A percentile compares a stretch with the other conserved stretches of the same genome.
phyloP scores from a whole-genome alignment of 2,888 invertebrate genomes.

The Leptinotarsa peninsularis region DNA sequence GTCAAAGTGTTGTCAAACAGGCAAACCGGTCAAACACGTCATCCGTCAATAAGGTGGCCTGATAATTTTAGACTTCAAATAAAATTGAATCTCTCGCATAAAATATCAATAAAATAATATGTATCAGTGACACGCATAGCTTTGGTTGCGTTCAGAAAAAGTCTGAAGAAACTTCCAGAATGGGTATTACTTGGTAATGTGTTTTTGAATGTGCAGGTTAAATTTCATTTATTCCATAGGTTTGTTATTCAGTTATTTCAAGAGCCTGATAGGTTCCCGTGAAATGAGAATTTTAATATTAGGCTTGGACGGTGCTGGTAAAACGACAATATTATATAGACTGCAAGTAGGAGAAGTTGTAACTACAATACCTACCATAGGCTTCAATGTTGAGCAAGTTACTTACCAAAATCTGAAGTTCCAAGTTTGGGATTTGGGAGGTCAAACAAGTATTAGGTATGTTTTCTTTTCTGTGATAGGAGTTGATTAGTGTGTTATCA shows the following conservation, averaged over 20 bases:
- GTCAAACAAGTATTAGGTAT: slow-evolving; percentile 98
- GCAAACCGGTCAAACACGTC: slow-evolving; percentile 18
- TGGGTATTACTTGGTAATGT: not conserved
- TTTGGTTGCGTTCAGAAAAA: not conserved
- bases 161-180: slow-evolving; percentile 7
- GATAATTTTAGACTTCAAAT: not conserved
- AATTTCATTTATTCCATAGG: slow-evolving; percentile 71
- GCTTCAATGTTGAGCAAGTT: slow-evolving; percentile 99
- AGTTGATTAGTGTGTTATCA: not conserved
- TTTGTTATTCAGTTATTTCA: slow-evolving; percentile 96
- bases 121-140: slow-evolving; percentile 19
- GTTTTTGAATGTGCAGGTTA: slow-evolving; percentile 25
- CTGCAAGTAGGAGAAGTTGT: slow-evolving; percentile 99
- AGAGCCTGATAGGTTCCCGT: slow-evolving; percentile 92
- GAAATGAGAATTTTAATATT: slow-evolving; percentile 98
- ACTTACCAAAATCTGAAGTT: slow-evolving; percentile 99
- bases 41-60: slow-evolving; percentile 11
- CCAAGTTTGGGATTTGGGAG: slow-evolving; percentile 99
- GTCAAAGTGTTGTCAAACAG: not conserved
- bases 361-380: slow-evolving; percentile 98
- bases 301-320: slow-evolving; percentile 98
- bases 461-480: slow-evolving; percentile 34
- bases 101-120: slow-evolving; percentile 17
- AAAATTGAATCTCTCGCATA: not conserved
- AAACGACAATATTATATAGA: slow-evolving; percentile 98